Conservation (phyloP, 23 tunicate species). For the Ciona savignyi region DNA sequence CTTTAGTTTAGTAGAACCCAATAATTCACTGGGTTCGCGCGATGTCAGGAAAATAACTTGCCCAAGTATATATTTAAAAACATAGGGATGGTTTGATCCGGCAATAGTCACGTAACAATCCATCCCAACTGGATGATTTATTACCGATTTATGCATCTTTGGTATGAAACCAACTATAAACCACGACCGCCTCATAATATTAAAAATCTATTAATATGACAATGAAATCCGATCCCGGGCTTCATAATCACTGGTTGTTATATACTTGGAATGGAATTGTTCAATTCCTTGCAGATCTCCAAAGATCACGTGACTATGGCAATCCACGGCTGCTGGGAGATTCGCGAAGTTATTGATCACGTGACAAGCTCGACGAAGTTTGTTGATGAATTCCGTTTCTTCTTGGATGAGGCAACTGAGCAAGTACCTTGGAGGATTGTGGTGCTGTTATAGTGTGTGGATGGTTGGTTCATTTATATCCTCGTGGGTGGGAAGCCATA, state of each 20-base stretch:
- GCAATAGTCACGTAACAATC: too few relatives aligned
- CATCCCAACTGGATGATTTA: too few relatives aligned
- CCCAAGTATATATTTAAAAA: too few relatives aligned
- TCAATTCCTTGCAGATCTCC: constrained; percentile 42
- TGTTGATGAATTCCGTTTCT: constrained; percentile 14
- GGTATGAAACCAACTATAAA: neutral
- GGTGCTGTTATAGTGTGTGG: constrained; percentile 11
- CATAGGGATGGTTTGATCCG: too few relatives aligned
- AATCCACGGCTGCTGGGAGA: constrained; percentile 25
- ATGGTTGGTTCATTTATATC: neutral
- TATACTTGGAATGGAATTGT: constrained; percentile 44
- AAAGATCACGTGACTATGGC: constrained; percentile 17
- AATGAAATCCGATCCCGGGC: neutral
- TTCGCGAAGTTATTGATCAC: constrained; percentile 5
- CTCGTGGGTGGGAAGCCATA: constrained; percentile 18
- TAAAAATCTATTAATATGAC: neutral
- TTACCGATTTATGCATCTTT: neutral
- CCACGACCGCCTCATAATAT: neutral
- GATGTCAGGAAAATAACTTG: too few relatives aligned
- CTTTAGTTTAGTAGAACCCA: too few relatives aligned
- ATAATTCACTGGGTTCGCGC: too few relatives aligned
- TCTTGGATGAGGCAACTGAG: constrained; percentile 21
- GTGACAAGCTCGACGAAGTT: constrained; percentile 21
- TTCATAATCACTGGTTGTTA: constrained; percentile 5
- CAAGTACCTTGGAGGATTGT: constrained; percentile 12